A percentile compares a stretch with the other conserved stretches of the same genome.
These are phyloP conservation scores for Nephrotoma guestfalica DNA, from an alignment of 2,888 invertebrate species.

Conservation along the genomic window DNA sequence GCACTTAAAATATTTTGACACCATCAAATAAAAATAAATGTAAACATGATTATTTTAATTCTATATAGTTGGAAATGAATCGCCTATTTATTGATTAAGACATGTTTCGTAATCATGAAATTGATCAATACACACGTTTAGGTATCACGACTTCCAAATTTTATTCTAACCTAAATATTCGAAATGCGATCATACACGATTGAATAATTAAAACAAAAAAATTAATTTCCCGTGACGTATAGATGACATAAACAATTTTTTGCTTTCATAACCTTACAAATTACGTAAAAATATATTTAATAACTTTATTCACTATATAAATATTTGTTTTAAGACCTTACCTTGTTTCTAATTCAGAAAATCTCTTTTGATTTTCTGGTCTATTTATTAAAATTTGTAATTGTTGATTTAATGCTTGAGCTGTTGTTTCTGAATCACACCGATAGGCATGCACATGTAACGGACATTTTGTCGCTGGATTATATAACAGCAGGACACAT, in stretches of 20 bases:
- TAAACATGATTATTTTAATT: neutral
- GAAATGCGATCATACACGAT: neutral
- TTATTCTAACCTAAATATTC: neutral
- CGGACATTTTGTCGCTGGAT: conserved; percentile 87
- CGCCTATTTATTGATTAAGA: neutral
- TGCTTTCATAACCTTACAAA: too few relatives aligned
- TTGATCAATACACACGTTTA: neutral
- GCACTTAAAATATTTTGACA: neutral
- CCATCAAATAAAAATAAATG: neutral
- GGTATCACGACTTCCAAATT: neutral
- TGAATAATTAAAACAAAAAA: neutral
- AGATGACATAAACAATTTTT: neutral
- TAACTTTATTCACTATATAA: neutral
- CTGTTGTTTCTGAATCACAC: conserved; percentile 89
- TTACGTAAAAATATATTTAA: too few relatives aligned
- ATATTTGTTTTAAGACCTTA: conserved; percentile 16
- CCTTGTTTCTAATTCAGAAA: conserved; percentile 59
- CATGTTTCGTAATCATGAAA: neutral
- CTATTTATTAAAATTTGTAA: conserved; percentile 66
- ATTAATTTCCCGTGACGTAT: neutral
- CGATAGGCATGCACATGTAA: conserved; percentile 91
- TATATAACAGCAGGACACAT: conserved; percentile 81
- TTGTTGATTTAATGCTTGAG: conserved; percentile 71
- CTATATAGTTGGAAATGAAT: neutral
- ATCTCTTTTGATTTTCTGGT: conserved; percentile 75